Evolutionary conservation across 2,888 invertebrate genomes (phyloP), one percentile per base, ranked within the genome.

Genomic region (Eucera pruinosa): DNA sequence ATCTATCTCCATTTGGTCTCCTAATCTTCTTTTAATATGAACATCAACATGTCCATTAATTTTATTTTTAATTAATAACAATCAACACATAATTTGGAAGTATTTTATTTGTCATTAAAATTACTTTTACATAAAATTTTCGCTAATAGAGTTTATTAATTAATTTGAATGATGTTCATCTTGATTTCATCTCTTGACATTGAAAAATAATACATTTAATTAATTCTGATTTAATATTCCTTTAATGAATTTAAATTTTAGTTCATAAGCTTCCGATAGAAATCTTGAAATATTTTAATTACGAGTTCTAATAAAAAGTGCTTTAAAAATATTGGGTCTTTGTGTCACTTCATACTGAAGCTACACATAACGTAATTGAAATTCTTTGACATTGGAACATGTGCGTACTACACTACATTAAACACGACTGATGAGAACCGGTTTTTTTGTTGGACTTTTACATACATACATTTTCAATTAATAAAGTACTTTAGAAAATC

Each of bases 381-480:
- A 43, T 25, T 27, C 15, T 23, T 5, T 2, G 15, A n/a, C 33
- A 65, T 48, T 1, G 6, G 30, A 70, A 25, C 39, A 50, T 30
- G 47, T 27, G 45, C 2, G 15, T 11, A 36, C 9, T 23, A 45
- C 5, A 9, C 13, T 23, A 18, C 25, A 52, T 15, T 20, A 30
- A 65, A 15, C 39, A 30, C 13, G 15, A 48, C 15, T 18, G 47
- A 65, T 41, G 23, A 54, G 13, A 70, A 47, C 41, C 65, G 30
- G 47, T 57, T 45, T 27, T 36, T 47, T 36, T 27, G 1, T 20
- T 47, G 18, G 15, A 18, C 18, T 33, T 15, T 57, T 11, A 11
- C 23, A 13, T 25, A 2, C 6, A 2, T 25, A 0, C 9, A n/a
- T n/a, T 0, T 25, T 15, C n/a, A 23, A 7, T n/a, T n/a, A n/a